Percentiles rank a stretch among this genome's conserved stretches.
phyloP scores from a whole-genome alignment of 2,113 vertebrate species.

The Carettochelys insculpta region DNA sequence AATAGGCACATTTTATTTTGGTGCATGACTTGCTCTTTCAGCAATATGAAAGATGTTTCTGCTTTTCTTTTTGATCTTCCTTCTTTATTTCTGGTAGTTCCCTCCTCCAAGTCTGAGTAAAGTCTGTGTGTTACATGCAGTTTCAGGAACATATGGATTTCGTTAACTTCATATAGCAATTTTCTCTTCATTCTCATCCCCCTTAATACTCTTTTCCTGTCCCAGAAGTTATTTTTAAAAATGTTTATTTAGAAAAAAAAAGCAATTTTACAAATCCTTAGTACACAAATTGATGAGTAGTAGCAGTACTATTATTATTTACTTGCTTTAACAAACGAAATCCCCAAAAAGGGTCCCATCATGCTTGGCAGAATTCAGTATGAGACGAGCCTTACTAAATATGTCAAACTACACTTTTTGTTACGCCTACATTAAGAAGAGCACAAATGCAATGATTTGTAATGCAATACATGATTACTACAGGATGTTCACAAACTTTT shows the following conservation, averaged over 20 bases:
- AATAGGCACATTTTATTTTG: conserved; percentile 24
- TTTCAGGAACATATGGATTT: neutral
- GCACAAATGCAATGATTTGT: too few relatives aligned
- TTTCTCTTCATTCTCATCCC: neutral
- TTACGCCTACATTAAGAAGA: too few relatives aligned
- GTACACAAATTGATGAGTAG: neutral
- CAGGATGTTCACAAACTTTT: too few relatives aligned
- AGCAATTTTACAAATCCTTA: conserved; percentile 2
- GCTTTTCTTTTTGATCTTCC: neutral
- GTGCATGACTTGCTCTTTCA: neutral
- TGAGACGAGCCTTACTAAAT: too few relatives aligned
- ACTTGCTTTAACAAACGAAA: neutral
- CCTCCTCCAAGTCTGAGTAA: neutral
- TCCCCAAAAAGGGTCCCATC: neutral
- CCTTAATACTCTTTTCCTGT: neutral
- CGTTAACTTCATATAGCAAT: too few relatives aligned
- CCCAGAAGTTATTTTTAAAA: neutral
- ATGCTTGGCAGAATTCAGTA: neutral
- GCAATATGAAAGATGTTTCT: neutral
- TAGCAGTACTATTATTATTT: neutral
- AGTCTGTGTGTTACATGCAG: neutral
- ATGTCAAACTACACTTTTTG: too few relatives aligned
- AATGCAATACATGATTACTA: too few relatives aligned
- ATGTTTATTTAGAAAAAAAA: neutral
- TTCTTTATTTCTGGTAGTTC: neutral